Percentiles rank a stretch among this genome's conserved stretches.
Evolutionary conservation across 2,888 invertebrate genomes (phyloP).

Genomic region (Orchesellides sinensis): DNA sequence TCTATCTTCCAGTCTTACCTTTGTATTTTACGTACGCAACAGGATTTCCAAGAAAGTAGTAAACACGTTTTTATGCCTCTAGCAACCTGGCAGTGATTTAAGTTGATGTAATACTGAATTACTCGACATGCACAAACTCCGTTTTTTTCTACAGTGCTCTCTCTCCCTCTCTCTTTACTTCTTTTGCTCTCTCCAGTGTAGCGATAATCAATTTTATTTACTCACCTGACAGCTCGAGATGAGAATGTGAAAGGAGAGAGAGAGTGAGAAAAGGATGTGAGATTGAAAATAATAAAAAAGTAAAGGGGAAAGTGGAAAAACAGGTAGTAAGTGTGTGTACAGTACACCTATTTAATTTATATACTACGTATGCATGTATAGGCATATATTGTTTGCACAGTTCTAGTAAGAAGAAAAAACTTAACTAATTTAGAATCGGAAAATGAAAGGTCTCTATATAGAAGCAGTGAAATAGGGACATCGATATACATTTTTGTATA

Average conservation of each 20-base stretch:
- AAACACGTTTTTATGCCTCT: background rate
- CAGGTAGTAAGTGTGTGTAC: too few species aligned
- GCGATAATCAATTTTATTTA: conserved; percentile 55
- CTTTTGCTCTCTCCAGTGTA: too few species aligned
- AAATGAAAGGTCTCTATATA: too few species aligned
- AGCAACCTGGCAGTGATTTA: conserved; percentile 32
- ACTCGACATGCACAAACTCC: background rate
- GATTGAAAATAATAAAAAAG: background rate
- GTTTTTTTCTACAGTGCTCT: background rate
- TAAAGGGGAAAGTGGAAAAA: background rate
- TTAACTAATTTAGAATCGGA: too few species aligned
- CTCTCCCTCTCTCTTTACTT: background rate
- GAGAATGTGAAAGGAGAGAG: background rate
- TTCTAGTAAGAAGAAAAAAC: too few species aligned
- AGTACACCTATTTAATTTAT: too few species aligned
- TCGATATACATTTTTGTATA: too few species aligned
- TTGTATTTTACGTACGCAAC: too few species aligned
- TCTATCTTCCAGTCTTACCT: too few species aligned
- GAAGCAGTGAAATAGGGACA: too few species aligned
- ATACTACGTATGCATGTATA: too few species aligned
- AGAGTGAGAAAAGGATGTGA: background rate
- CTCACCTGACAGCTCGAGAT: conserved; percentile 32
- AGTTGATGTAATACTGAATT: conserved; percentile 24
- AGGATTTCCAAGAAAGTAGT: background rate
- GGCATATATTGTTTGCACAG: too few species aligned